Evolutionary conservation across 1,140 invertebrate species (phyloP).

Genomic region (Sesamia nonagrioides): DNA sequence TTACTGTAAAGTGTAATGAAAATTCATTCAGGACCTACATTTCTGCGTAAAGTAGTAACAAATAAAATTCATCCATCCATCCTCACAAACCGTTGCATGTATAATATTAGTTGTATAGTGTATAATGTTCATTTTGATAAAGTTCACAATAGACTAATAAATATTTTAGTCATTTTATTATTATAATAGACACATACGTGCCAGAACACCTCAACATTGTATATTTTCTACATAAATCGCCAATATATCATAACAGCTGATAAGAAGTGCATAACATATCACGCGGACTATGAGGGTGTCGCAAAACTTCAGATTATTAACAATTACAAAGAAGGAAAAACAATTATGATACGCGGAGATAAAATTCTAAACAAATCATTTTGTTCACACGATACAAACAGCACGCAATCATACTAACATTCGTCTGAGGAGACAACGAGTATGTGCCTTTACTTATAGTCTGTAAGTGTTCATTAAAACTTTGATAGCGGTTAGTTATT

Average conservation of each 20-base stretch:
- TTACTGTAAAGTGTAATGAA: no score
- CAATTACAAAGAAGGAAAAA: slow-evolving; percentile 24
- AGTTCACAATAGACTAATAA: background rate
- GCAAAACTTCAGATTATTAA: slow-evolving; percentile 4
- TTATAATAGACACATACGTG: background rate
- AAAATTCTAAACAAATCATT: slow-evolving; percentile 23
- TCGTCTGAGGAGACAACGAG: slow-evolving; percentile 11
- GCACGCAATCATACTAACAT: slow-evolving; percentile 5
- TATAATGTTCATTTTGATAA: background rate
- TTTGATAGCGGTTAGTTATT: slow-evolving; percentile 1
- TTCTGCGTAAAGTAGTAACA: no score
- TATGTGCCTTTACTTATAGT: background rate
- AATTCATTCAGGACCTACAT: no score
- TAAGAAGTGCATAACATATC: slow-evolving; percentile 39
- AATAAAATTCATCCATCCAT: background rate
- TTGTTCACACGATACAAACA: background rate
- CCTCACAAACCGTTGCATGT: no score
- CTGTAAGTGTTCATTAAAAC: slow-evolving; percentile 12
- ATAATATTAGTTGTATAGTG: background rate
- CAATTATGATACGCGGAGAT: slow-evolving; percentile 25
- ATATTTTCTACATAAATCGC: background rate
- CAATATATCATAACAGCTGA: slow-evolving; percentile 25
- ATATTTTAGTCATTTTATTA: background rate
- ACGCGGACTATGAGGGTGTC: slow-evolving; percentile 20
- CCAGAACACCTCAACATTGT: background rate